Evolutionary conservation across 2,888 invertebrate genomes (phyloP).

Genomic region (Portevinia maculata): DNA sequence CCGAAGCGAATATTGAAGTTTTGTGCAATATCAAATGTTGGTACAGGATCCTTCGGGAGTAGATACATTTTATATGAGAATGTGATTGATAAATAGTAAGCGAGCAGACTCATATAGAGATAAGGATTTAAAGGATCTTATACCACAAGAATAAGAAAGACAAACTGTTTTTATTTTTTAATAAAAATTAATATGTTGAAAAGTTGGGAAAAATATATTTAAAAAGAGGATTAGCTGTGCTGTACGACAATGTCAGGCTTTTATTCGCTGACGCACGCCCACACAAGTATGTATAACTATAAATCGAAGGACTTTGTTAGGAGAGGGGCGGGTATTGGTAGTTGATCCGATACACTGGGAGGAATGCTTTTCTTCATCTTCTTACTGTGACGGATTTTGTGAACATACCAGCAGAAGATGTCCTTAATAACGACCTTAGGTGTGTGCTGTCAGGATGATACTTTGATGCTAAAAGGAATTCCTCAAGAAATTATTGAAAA

Average conservation of each 20-base stretch:
- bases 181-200: conserved; percentile 74
- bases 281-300: neutral
- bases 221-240: conserved; percentile 66
- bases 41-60: conserved; percentile 55
- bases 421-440: conserved; percentile 54
- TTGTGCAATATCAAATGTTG: conserved; percentile 71
- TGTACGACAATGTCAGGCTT: conserved; percentile 67
- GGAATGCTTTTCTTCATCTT: conserved; percentile 40
- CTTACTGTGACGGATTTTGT: conserved; percentile 32
- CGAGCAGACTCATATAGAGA: conserved; percentile 15
- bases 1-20: conserved; percentile 63
- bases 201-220: conserved; percentile 72
- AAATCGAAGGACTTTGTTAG: conserved; percentile 39
- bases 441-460: conserved; percentile 57
- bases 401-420: conserved; percentile 43
- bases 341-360: conserved; percentile 10
- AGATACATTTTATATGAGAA: conserved; percentile 54
- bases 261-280: conserved; percentile 31
- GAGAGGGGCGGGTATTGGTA: conserved; percentile 25
- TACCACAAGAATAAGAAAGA: conserved; percentile 22
- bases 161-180: conserved; percentile 65
- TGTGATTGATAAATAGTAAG: conserved; percentile 57
- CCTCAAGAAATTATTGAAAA: conserved; percentile 56
- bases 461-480: conserved; percentile 19
- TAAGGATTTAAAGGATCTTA: conserved; percentile 67